Conservation (phyloP, 2,888 invertebrate genomes). For the Cistogaster globosa region DNA sequence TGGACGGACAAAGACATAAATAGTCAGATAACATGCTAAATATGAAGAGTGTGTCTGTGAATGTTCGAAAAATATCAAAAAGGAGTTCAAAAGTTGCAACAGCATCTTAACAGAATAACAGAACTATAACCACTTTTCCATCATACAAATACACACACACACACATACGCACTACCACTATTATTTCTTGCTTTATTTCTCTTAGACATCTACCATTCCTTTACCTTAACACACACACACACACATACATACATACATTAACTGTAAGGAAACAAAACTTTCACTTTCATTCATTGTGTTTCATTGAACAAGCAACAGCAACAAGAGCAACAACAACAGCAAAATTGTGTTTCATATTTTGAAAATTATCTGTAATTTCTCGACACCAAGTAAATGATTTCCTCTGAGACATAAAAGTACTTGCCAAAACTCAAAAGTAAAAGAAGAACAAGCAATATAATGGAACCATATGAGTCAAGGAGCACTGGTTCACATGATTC, state of each 20-base stretch:
- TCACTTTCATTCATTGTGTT: slow-evolving; percentile 65
- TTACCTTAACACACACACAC: background rate
- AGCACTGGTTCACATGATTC: slow-evolving; percentile 55
- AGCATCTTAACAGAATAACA: slow-evolving; percentile 65
- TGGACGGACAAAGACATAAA: background rate
- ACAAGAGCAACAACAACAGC: background rate
- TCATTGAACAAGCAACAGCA: slow-evolving; percentile 35
- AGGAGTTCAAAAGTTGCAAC: slow-evolving; percentile 70
- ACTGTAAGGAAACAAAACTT: slow-evolving; percentile 51
- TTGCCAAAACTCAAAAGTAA: slow-evolving; percentile 54
- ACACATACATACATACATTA: background rate
- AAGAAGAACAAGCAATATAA: slow-evolving; percentile 56
- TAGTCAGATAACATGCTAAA: slow-evolving; percentile 1
- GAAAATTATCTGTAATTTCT: slow-evolving; percentile 81
- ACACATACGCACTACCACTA: slow-evolving; percentile 7
- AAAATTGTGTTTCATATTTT: slow-evolving; percentile 60
- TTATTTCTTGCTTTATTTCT: slow-evolving; percentile 15
- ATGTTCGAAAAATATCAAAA: slow-evolving; percentile 73
- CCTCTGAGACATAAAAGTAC: slow-evolving; percentile 65
- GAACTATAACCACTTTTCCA: slow-evolving; percentile 47
- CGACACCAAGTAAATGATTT: slow-evolving; percentile 70
- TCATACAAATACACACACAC: background rate
- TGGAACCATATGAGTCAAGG: slow-evolving; percentile 54
- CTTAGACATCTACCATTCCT: slow-evolving; percentile 30
- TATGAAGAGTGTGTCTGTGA: slow-evolving; percentile 64